Base-by-base conservation (phyloP, 2,888 invertebrate genomes). In the Tortrix viridana region DNA sequence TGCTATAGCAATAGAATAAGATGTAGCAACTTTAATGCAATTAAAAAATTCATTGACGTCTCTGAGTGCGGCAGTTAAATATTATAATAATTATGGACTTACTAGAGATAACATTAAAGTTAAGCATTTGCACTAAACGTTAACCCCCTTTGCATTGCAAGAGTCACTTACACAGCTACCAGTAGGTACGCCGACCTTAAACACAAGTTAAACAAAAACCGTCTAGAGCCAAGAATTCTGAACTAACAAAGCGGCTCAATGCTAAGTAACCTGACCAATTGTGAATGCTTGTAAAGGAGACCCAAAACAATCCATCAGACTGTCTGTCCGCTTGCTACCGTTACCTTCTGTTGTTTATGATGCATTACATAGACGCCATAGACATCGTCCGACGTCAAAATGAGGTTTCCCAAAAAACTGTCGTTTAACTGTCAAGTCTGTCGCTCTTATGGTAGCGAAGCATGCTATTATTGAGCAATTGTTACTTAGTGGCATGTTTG, bases 281-380 rank as follows among this genome's bases (percentile, higher is more conserved):
- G 23, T 53, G 37, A 52, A 49, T 57, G 69, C 55, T 67, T 66
- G 68, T 65, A 43, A 22, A 46, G 48, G 65, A 61, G 48, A 57
- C 62, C 66, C 63, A 61, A 68, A 72, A 67, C 67, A 67, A 73
- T 73, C 73, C 66, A 73, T 74, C 73, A 73, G 64, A 19, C 60
- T 65, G 64, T 56, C 55, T 20, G 46, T 53, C 22, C 23, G 55
- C 37, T 65, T 67, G 50, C 71, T 44, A 56, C 68, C 63, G 65
- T 65, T 65, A 47, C 67, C 72, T 72, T 71, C 72, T 67, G 69
- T 70, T 72, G 26, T n/a, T 18, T 38, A 49, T 23, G 41, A 41
- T 23, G n/a, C 26, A n/a, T n/a, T 12, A 22, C 32, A 12, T 52
- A 26, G 32, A 32, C 18, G 7, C 47, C 20, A 48, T 20, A 47